Evolutionary conservation across 2,797 vertebrate genomes (phyloP).

Genomic region (Catharus ustulatus): DNA sequence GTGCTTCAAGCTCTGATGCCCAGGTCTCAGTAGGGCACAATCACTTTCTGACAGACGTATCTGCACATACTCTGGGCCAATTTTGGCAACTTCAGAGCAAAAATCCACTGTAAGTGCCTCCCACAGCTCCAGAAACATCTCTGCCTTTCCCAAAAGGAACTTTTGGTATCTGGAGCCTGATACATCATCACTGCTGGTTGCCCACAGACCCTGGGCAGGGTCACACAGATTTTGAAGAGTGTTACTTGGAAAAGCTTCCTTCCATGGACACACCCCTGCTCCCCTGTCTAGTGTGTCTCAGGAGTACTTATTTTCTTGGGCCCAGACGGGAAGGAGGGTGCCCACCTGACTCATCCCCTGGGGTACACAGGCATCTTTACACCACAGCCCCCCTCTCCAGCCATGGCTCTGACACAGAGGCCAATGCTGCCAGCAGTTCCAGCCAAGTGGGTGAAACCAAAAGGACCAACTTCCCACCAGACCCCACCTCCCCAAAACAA

Average conservation of each 20-base stretch:
- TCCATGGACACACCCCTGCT: not conserved
- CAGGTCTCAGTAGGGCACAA: not conserved
- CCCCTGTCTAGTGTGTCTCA: rapidly evolving
- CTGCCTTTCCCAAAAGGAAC: not conserved
- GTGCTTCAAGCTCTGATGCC: not conserved
- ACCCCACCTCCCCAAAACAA: not conserved
- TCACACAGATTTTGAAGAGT: not conserved
- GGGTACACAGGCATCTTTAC: not conserved
- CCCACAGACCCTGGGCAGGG: rapidly evolving
- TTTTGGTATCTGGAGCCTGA: not conserved
- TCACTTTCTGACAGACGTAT: not conserved
- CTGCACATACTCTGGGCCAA: rapidly evolving
- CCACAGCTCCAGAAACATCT: rapidly evolving
- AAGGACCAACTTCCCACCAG: not conserved
- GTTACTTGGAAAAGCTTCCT: rapidly evolving
- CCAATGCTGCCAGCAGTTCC: rapidly evolving
- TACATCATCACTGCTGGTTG: rapidly evolving
- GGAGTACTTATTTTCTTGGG: not conserved
- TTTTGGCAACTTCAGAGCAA: not conserved
- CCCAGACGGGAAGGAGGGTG: not conserved
- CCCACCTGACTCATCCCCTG: rapidly evolving
- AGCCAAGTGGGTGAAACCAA: not conserved
- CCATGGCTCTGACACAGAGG: not conserved
- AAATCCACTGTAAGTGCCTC: not conserved
- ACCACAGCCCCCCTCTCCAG: not conserved